Evolutionary conservation across 2,113 vertebrate genomes (phyloP).

Genomic region (Oxyura jamaicensis): DNA sequence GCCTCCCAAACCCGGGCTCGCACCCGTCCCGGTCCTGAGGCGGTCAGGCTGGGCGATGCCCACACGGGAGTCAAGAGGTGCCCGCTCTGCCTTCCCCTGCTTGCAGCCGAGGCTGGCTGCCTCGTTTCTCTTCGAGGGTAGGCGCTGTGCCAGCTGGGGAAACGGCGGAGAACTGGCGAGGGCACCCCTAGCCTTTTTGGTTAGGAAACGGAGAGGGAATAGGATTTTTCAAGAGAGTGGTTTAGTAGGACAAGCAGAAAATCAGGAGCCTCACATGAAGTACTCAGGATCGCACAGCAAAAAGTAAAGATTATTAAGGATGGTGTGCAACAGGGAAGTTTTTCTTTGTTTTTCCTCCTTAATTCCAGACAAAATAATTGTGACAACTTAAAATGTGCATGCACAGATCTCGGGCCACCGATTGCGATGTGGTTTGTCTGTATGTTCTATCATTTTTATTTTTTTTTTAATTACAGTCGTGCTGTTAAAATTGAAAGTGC

Average conservation of each 20-base stretch:
- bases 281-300: neutral
- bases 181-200: neutral
- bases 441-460: neutral
- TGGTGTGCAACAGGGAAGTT: neutral
- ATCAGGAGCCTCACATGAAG: neutral
- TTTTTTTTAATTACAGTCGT: neutral
- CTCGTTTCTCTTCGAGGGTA: neutral
- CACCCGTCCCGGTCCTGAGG: neutral
- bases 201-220: conserved; percentile 22
- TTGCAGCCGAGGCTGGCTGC: neutral
- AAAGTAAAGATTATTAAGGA: neutral
- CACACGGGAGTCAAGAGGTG: neutral
- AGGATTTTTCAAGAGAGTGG: conserved; percentile 9
- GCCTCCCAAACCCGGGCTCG: neutral
- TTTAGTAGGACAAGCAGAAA: neutral
- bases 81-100: neutral
- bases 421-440: neutral
- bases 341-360: neutral
- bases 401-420: neutral
- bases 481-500: neutral
- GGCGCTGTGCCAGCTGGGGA: neutral
- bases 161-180: neutral
- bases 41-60: neutral
- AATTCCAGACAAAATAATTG: neutral
- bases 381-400: neutral